These are phyloP conservation scores for Oxycera nigricornis DNA, from an alignment of 2,888 invertebrate genomes.

Conservation along the genomic window DNA sequence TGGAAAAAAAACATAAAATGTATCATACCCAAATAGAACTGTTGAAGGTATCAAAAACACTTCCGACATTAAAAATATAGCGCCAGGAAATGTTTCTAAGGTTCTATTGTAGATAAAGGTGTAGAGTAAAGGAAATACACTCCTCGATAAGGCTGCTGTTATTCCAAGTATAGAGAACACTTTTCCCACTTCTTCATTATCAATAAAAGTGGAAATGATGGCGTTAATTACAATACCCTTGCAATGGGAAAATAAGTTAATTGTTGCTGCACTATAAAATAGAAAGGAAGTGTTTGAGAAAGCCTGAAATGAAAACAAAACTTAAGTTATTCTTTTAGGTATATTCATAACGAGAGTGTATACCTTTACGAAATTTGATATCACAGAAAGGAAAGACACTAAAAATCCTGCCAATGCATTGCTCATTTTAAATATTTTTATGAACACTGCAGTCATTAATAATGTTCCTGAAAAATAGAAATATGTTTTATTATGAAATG, in stretches of 20 bases:
- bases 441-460: constrained; percentile 59
- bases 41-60: constrained; percentile 15
- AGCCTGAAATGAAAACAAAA: constrained; percentile 50
- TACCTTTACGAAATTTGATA: constrained; percentile 26
- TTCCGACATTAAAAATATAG: constrained; percentile 30
- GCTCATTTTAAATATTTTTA: constrained; percentile 57
- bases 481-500: too few relatives aligned
- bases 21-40: neutral
- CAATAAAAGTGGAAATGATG: constrained; percentile 13
- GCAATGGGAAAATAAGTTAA: constrained; percentile 32
- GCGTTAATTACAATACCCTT: constrained; percentile 31
- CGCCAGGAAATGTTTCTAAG: constrained; percentile 34
- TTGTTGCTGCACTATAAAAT: constrained; percentile 9
- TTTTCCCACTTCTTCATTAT: constrained; percentile 35
- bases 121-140: constrained; percentile 21
- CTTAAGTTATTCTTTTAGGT: constrained; percentile 42
- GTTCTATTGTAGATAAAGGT: constrained; percentile 9
- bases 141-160: neutral
- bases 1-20: neutral
- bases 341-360: neutral
- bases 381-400: constrained; percentile 1
- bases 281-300: constrained; percentile 14
- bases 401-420: constrained; percentile 51
- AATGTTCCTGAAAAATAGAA: constrained; percentile 55
- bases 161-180: constrained; percentile 28